These are phyloP conservation scores for Dasypogon diadema DNA, from an alignment of 2,888 invertebrate genomes.

Conservation along the genomic window DNA sequence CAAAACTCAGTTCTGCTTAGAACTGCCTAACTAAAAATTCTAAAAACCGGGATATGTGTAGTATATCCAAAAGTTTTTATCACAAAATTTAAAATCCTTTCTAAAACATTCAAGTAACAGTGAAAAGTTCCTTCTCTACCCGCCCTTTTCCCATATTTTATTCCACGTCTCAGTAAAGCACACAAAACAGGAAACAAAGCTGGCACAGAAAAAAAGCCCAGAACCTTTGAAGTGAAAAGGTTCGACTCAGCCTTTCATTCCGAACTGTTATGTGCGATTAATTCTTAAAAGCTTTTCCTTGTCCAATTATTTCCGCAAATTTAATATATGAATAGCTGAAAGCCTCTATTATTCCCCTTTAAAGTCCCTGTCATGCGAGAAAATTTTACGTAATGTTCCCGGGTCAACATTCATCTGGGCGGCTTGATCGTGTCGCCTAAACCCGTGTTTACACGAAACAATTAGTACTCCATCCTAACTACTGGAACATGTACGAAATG, in stretches of 20 bases:
- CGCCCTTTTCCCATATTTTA: too few species aligned
- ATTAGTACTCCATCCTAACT: not conserved
- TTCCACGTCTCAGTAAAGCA: too few species aligned
- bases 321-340: conserved; percentile 41
- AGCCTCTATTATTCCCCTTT: conserved; percentile 38
- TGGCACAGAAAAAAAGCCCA: conserved; percentile 1
- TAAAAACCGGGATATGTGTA: too few species aligned
- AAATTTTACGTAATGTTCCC: not conserved
- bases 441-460: not conserved
- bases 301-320: conserved; percentile 49
- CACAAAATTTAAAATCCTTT: too few species aligned
- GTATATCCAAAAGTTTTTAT: too few species aligned
- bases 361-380: conserved; percentile 6
- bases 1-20: too few species aligned
- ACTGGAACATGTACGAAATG: not conserved
- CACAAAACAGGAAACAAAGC: conserved; percentile 30
- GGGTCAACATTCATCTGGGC: too few species aligned
- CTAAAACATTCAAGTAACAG: too few species aligned
- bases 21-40: too few species aligned
- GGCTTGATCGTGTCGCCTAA: too few species aligned
- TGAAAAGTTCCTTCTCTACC: too few species aligned
- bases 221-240: conserved; percentile 30
- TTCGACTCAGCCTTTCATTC: conserved; percentile 9
- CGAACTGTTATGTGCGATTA: conserved; percentile 26
- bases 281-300: conserved; percentile 49